These are phyloP conservation scores for Drosophila micromelanica DNA, from an alignment of 1,140 invertebrate species.

Conservation along the genomic window DNA sequence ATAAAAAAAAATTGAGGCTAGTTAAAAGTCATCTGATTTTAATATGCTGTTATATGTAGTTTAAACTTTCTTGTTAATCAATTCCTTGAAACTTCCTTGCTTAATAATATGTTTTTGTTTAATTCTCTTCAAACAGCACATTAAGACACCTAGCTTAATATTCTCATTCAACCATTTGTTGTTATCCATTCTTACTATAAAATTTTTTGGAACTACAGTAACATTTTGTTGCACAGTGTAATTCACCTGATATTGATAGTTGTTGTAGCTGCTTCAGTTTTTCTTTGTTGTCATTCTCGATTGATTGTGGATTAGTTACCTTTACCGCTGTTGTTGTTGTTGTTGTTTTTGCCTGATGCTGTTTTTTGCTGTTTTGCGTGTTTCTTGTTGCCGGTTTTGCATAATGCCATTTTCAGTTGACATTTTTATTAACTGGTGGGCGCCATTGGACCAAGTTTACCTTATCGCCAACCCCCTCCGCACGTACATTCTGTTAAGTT, in stretches of 20 bases:
- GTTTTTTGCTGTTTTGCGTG: constrained; percentile 29
- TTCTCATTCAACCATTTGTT: too few relatives aligned
- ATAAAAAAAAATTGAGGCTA: too few relatives aligned
- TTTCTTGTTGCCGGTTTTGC: constrained; percentile 58
- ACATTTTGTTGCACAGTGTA: constrained; percentile 41
- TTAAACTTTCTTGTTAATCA: too few relatives aligned
- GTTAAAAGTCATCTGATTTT: too few relatives aligned
- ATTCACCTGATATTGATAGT: constrained; percentile 64
- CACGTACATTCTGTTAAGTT: neutral
- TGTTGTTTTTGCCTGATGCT: constrained; percentile 10
- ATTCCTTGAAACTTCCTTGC: too few relatives aligned
- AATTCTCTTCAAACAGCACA: too few relatives aligned
- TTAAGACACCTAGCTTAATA: too few relatives aligned
- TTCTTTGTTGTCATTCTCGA: constrained; percentile 61
- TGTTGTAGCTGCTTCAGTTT: constrained; percentile 30
- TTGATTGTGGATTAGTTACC: constrained; percentile 71
- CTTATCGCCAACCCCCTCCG: constrained; percentile 39
- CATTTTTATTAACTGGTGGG: constrained; percentile 77
- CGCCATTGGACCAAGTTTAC: constrained; percentile 43
- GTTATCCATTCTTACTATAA: too few relatives aligned
- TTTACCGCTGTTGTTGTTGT: constrained; percentile 1
- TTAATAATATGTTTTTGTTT: too few relatives aligned
- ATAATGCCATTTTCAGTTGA: constrained; percentile 68
- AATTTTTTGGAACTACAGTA: too few relatives aligned
- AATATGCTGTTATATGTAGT: too few relatives aligned